Evolutionary conservation across 2,113 vertebrate genomes (phyloP).

Genomic region (Callionymus lyra): DNA sequence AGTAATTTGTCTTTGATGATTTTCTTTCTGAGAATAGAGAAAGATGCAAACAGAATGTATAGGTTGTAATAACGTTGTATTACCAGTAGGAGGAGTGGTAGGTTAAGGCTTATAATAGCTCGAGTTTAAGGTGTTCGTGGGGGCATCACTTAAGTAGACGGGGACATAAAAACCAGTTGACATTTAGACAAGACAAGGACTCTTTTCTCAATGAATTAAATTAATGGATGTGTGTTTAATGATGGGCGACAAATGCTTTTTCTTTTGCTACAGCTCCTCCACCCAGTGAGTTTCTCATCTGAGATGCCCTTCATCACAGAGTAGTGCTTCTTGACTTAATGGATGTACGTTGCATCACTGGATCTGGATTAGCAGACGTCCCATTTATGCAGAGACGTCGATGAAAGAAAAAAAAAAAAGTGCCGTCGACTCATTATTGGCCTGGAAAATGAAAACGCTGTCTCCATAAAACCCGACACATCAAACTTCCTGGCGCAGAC

Average conservation of each 20-base stretch:
- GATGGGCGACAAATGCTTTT: too few species aligned
- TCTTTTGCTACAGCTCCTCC: too few species aligned
- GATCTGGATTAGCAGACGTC: slow-evolving; percentile 6
- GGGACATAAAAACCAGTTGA: slow-evolving; percentile 2
- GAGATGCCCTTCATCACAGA: too few species aligned
- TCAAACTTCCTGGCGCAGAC: slow-evolving; percentile 18
- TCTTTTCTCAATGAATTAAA: slow-evolving; percentile 4
- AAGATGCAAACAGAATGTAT: too few species aligned
- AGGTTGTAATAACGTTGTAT: not conserved
- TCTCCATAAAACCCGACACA: slow-evolving; percentile 27
- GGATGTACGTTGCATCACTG: slow-evolving; percentile 26
- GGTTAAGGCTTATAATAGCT: slow-evolving; percentile 15
- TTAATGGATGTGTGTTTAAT: too few species aligned
- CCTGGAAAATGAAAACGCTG: slow-evolving; percentile 45
- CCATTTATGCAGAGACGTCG: slow-evolving; percentile 8
- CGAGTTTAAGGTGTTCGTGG: slow-evolving; percentile 3
- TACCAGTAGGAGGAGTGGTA: slow-evolving; percentile 54
- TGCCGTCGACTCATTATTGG: slow-evolving; percentile 26
- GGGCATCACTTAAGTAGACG: slow-evolving; percentile 17
- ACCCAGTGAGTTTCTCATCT: too few species aligned
- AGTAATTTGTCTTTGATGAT: too few species aligned
- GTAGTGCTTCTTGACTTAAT: slow-evolving; percentile 10
- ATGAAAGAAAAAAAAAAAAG: slow-evolving; percentile 26
- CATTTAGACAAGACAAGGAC: slow-evolving; percentile 6
- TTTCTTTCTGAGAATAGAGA: too few species aligned